These are phyloP conservation scores for Drosophila prolongata DNA, from an alignment of 2,888 invertebrate species.

Conservation along the genomic window DNA sequence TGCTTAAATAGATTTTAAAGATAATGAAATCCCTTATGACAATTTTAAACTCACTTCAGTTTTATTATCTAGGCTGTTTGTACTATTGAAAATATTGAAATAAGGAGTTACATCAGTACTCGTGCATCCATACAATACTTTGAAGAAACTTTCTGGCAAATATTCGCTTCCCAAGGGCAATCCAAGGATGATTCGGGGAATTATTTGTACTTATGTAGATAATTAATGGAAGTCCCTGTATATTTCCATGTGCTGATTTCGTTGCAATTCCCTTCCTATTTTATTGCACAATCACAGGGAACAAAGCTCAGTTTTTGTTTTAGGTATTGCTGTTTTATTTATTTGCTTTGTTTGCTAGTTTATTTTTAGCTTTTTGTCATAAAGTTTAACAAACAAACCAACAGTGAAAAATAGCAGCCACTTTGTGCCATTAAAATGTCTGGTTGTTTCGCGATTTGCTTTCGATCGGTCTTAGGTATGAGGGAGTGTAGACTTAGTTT, in stretches of 20 bases:
- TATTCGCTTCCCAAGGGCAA: neutral
- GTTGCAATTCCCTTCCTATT: neutral
- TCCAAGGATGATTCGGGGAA: conserved; percentile 3
- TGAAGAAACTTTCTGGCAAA: neutral
- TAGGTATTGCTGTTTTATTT: conserved; percentile 21
- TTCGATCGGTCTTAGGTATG: conserved; percentile 25
- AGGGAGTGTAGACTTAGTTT: conserved; percentile 22
- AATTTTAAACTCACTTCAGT: no score
- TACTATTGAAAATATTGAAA: no score
- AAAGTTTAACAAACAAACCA: conserved; percentile 74
- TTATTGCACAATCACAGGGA: conserved; percentile 18
- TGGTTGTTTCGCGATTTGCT: conserved; percentile 46
- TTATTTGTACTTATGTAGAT: no score
- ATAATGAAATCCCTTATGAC: no score
- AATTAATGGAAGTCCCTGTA: neutral
- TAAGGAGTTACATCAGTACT: no score
- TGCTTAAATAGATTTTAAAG: no score
- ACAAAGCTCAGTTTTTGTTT: conserved; percentile 35
- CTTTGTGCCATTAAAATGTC: conserved; percentile 63
- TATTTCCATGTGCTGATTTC: conserved; percentile 19
- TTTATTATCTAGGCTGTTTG: no score
- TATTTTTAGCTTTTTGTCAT: conserved; percentile 77
- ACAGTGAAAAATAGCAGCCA: conserved; percentile 58
- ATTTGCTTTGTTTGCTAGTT: conserved; percentile 38
- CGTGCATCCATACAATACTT: neutral